These are phyloP conservation scores for Teleogryllus oceanicus DNA, from an alignment of 2,888 invertebrate species.

Conservation along the genomic window DNA sequence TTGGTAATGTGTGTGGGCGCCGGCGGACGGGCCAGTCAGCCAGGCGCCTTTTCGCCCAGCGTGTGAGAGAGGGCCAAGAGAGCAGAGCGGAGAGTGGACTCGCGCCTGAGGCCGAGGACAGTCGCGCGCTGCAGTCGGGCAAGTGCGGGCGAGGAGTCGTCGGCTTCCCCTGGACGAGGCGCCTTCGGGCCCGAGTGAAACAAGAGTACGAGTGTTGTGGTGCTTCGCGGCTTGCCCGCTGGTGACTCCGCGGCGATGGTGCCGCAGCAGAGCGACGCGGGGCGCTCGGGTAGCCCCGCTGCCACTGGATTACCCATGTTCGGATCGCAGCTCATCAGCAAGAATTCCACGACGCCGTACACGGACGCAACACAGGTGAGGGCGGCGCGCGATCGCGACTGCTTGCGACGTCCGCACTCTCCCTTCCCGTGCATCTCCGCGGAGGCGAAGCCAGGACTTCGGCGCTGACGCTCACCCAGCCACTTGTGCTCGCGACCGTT, in stretches of 20 bases:
- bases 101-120: background rate
- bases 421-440: background rate
- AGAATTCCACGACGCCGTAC: constrained; percentile 91
- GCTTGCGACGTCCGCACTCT: constrained; percentile 12
- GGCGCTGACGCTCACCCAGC: background rate
- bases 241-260: constrained; percentile 74
- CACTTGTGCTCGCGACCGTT: too few relatives aligned
- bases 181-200: background rate
- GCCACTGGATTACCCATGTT: constrained; percentile 69
- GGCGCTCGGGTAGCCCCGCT: constrained; percentile 58
- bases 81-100: background rate
- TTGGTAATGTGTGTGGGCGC: background rate
- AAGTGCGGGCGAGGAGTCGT: background rate
- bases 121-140: too few relatives aligned
- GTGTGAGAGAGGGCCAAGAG: background rate
- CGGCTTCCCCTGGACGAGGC: too few relatives aligned
- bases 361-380: constrained; percentile 96
- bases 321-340: constrained; percentile 86
- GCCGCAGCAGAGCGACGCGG: constrained; percentile 59
- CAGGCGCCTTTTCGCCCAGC: background rate
- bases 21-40: constrained; percentile 4
- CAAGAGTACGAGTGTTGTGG: background rate
- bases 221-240: too few relatives aligned
- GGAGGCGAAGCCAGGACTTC: constrained; percentile 1
- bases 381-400: constrained; percentile 38